phyloP scores from a whole-genome alignment of 1,140 invertebrate genomes.

The Papilio xuthus region DNA sequence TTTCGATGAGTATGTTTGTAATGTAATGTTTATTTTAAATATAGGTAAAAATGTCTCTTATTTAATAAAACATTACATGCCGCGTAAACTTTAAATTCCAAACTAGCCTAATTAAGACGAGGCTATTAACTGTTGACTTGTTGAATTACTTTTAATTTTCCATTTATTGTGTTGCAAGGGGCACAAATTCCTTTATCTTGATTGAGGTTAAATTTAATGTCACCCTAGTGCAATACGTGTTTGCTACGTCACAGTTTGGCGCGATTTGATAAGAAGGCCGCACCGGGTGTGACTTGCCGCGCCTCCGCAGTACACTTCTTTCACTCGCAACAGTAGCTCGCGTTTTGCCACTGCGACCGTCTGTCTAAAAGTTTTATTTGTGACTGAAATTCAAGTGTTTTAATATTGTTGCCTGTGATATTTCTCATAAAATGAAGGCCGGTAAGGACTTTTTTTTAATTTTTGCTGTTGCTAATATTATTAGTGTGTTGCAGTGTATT shows the following conservation, averaged over 20 bases:
- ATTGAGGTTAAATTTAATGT: conserved; percentile 8
- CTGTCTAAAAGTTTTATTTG: conserved; percentile 41
- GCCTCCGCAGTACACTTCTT: conserved; percentile 61
- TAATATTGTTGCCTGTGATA: conserved; percentile 42
- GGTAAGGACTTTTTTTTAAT: conserved; percentile 36
- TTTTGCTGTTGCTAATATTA: background rate
- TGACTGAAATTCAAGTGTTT: conserved; percentile 20
- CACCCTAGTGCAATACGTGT: conserved; percentile 40
- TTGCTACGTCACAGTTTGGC: conserved; percentile 43
- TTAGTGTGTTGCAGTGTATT: background rate
- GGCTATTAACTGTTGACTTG: no score
- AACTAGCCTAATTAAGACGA: no score
- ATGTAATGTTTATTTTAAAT: no score
- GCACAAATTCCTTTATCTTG: background rate
- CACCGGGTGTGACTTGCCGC: conserved; percentile 60
- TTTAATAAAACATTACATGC: no score
- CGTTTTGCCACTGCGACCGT: conserved; percentile 34
- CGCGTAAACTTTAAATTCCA: no score
- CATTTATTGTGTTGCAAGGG: background rate
- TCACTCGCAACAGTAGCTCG: conserved; percentile 48
- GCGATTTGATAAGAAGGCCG: conserved; percentile 47
- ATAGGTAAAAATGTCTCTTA: no score
- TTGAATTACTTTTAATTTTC: no score
- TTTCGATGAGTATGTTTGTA: no score
- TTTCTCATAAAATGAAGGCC: conserved; percentile 43